phyloP scores from a whole-genome alignment of 2,797 vertebrate species.

The Thaleichthys pacificus region DNA sequence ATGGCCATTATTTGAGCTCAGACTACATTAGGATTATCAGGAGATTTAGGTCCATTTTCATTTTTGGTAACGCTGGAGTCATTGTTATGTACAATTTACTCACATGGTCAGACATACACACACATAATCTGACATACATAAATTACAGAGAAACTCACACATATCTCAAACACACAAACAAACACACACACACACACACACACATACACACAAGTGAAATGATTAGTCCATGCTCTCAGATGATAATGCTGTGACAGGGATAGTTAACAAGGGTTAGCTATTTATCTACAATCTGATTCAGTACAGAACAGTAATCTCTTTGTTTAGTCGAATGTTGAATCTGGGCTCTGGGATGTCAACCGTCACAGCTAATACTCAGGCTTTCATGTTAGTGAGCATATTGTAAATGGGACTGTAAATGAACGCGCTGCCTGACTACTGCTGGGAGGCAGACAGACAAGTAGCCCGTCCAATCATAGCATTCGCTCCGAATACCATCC shows the following conservation, averaged over 20 bases:
- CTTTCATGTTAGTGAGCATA: too few species aligned
- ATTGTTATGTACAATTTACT: not conserved
- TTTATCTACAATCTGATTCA: not conserved
- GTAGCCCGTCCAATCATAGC: too few species aligned
- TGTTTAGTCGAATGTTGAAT: not conserved
- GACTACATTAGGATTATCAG: slow-evolving; percentile 60
- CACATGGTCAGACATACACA: not conserved
- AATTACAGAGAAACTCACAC: not conserved
- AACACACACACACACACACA: not conserved
- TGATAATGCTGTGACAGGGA: not conserved
- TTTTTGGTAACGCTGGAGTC: not conserved
- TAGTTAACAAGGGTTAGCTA: not conserved
- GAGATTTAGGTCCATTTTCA: not conserved
- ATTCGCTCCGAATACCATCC: too few species aligned
- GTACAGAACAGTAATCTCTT: not conserved
- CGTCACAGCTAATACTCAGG: too few species aligned
- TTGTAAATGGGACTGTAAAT: too few species aligned
- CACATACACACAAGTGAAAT: not conserved
- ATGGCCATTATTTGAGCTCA: slow-evolving; percentile 58
- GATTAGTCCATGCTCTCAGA: not conserved
- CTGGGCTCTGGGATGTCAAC: not conserved
- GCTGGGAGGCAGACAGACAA: slow-evolving; percentile 6
- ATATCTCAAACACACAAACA: not conserved
- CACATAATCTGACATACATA: slow-evolving; percentile 13
- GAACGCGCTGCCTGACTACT: too few species aligned